Evolutionary conservation across 2,113 vertebrate species (phyloP).

Genomic region (Mesocricetus auratus): DNA sequence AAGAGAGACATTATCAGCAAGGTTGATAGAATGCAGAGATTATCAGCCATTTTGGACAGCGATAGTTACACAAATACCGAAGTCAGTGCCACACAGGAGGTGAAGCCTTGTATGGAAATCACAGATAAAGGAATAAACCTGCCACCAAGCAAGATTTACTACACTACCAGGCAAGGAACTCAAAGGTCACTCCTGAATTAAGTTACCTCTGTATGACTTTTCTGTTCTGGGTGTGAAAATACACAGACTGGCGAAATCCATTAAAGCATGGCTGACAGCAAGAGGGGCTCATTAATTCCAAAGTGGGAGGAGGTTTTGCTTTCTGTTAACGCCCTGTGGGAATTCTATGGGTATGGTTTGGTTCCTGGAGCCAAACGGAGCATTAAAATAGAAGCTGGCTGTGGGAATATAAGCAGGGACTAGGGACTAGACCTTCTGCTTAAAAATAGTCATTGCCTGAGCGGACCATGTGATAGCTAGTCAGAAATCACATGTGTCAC

Average conservation of each 20-base stretch:
- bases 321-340: conserved; percentile 41
- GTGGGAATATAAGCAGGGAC: conserved; percentile 57
- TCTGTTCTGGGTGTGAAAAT: conserved; percentile 80
- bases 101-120: conserved; percentile 61
- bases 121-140: conserved; percentile 67
- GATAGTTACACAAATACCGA: conserved; percentile 24
- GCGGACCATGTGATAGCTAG: not conserved
- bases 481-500: conserved; percentile 61
- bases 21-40: conserved; percentile 59
- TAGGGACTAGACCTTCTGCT: conserved; percentile 32
- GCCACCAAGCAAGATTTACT: conserved; percentile 67
- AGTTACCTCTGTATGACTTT: conserved; percentile 78
- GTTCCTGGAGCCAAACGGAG: conserved; percentile 57
- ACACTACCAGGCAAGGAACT: conserved; percentile 61
- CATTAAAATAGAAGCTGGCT: conserved; percentile 48
- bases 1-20: conserved; percentile 24
- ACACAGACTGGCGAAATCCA: conserved; percentile 70
- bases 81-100: conserved; percentile 56
- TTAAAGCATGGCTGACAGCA: conserved; percentile 61
- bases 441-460: conserved; percentile 50
- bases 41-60: conserved; percentile 33
- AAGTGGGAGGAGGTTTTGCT: conserved; percentile 40
- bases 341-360: conserved; percentile 43
- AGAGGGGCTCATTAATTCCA: conserved; percentile 70
- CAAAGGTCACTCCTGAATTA: conserved; percentile 79